A percentile compares a stretch with the other conserved stretches of the same genome.
Evolutionary conservation across 2,113 vertebrate genomes (phyloP).

Genomic region (Vanacampus margaritifer): DNA sequence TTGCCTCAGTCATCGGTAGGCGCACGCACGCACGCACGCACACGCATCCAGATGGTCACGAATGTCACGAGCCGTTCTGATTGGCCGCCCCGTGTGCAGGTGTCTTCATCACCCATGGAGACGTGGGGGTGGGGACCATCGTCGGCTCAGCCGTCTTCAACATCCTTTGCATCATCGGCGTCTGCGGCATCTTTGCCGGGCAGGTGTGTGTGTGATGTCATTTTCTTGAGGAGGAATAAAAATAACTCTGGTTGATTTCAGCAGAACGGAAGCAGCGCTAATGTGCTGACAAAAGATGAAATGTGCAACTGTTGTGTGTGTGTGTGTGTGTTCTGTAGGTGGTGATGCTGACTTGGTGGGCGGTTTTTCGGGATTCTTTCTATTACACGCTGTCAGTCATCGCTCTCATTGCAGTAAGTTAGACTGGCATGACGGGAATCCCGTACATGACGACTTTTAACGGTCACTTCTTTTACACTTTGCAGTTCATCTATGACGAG

Average conservation of each 20-base stretch:
- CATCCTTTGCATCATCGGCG: constrained; percentile 95
- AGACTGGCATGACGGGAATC: background rate
- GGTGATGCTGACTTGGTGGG: constrained; percentile 89
- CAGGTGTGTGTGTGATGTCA: constrained; percentile 80
- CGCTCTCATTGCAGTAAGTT: constrained; percentile 88
- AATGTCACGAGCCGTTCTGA: constrained; percentile 38
- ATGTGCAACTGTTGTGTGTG: background rate
- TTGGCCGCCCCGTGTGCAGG: constrained; percentile 69
- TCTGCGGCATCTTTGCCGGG: constrained; percentile 93
- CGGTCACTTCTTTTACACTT: background rate
- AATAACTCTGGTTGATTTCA: background rate
- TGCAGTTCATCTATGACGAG: constrained; percentile 94
- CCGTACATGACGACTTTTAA: background rate
- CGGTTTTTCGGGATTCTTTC: constrained; percentile 90
- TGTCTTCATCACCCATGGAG: constrained; percentile 96
- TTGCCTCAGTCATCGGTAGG: constrained; percentile 93
- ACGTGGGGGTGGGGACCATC: constrained; percentile 96
- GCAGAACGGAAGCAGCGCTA: background rate
- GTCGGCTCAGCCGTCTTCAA: constrained; percentile 98
- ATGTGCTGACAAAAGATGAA: background rate
- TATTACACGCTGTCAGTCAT: constrained; percentile 91
- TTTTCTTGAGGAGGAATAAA: background rate
- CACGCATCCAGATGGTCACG: background rate
- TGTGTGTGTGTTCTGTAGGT: constrained; percentile 72
- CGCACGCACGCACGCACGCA: background rate